Percentiles rank a stretch among this genome's conserved stretches.
phyloP scores from a whole-genome alignment of 2,113 vertebrate genomes.

The Thalassoma bifasciatum region DNA sequence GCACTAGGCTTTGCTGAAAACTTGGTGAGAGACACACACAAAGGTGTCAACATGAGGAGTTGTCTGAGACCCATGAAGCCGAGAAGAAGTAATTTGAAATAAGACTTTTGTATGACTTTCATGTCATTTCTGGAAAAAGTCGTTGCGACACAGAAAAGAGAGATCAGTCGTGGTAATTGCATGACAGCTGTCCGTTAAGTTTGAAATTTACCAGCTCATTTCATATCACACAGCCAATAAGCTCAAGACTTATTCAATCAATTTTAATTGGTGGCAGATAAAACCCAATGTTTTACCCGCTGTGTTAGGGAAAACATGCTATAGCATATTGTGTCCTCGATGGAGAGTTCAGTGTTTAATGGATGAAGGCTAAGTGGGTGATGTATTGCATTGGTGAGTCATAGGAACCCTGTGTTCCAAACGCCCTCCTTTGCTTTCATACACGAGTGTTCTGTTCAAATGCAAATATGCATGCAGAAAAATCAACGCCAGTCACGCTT shows the following conservation, averaged over 20 bases:
- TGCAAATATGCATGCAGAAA: constrained; percentile 65
- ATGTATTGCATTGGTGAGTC: constrained; percentile 65
- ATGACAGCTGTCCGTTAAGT: neutral
- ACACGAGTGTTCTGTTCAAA: constrained; percentile 63
- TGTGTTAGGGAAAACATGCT: neutral
- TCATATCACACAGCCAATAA: neutral
- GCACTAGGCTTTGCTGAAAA: constrained; percentile 8
- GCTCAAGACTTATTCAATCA: neutral
- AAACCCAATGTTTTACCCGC: constrained; percentile 2
- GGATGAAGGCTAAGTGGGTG: constrained; percentile 50
- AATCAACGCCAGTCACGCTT: constrained; percentile 61
- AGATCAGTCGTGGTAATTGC: neutral
- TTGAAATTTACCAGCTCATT: neutral
- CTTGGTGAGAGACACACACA: constrained; percentile 21
- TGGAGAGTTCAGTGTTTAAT: constrained; percentile 36
- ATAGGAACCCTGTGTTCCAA: constrained; percentile 54
- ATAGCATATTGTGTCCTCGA: neutral
- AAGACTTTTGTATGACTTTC: neutral
- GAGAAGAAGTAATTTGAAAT: neutral
- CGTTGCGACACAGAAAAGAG: neutral
- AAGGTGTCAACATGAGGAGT: neutral
- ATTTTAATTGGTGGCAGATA: neutral
- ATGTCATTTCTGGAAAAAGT: neutral
- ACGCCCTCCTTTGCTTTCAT: constrained; percentile 58
- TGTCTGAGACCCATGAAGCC: neutral